Base-by-base conservation (phyloP, 92 coral and sea anemone species). In the Galaxea fascicularis region DNA sequence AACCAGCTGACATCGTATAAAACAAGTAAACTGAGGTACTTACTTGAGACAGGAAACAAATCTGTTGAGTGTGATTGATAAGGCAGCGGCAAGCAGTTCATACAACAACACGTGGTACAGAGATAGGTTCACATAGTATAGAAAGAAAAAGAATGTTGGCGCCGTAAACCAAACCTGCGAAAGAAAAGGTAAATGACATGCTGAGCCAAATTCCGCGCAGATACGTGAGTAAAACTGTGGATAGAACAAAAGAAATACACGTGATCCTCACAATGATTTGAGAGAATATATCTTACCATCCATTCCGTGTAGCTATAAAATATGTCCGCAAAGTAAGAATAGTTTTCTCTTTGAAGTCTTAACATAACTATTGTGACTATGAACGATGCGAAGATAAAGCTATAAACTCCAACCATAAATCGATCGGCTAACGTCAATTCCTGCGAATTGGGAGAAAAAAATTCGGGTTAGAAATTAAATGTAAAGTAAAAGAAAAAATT, bases 401-500 rank as follows among this genome's bases (percentile, higher is more conserved):
- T 93, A 76, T 97, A 97, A 46, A 97, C 99, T 65, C 99, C 99
- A 46, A 97, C 99, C 99, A 97, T 97, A 76, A 97, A 97, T 25
- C 94, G 89, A 64, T 97, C 99, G 49, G 99, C 99, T 76, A 97
- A 82, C 26, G 99, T 97, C 65, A 97, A 89, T 69, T 97, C 99
- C 99, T 97, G 90, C 25, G 54, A n/a, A 78, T 21, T 16, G 67
- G 30, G 27, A 56, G 57, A 26, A 29, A 58, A 17, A 41, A 27
- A 45, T 62, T 12, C 12, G 14, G 10, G 22, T 41, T 18, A 6
- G 12, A 82, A 12, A 41, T 22, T 16, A 5, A 57, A 21, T 17
- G 3, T 17, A 20, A 16, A 17, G 18, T 57, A 6, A 6, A 20
- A 57, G 54, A 57, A 57, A 57, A 20, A 22, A 17, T 21, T 17